phyloP scores from a whole-genome alignment of 1,140 invertebrate species.

The Dendrolimus punctatus region DNA sequence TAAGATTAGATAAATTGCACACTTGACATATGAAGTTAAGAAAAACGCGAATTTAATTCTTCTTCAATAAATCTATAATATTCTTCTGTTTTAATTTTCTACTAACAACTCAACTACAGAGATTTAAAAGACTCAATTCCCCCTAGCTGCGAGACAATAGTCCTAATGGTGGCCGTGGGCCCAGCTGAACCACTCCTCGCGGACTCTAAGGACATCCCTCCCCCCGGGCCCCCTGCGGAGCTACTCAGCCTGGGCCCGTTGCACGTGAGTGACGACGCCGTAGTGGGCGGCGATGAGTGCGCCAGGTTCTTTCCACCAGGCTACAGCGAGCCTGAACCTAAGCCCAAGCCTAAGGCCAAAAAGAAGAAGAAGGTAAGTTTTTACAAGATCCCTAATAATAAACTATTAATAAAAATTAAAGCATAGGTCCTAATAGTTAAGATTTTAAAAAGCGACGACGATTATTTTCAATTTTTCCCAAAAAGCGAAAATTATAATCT shows the following conservation, averaged over 20 bases:
- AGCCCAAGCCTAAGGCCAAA: slow-evolving; percentile 48
- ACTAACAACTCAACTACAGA: no score
- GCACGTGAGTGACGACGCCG: slow-evolving; percentile 74
- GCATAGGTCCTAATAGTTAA: no score
- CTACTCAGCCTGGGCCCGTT: slow-evolving; percentile 72
- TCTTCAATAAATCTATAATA: no score
- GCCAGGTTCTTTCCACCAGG: slow-evolving; percentile 74
- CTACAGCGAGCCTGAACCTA: slow-evolving; percentile 65
- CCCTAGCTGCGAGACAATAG: slow-evolving; percentile 74
- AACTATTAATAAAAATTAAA: no score
- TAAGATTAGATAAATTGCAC: no score
- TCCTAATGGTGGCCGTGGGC: slow-evolving; percentile 73
- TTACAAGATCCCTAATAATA: background rate
- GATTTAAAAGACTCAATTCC: background rate
- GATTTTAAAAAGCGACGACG: no score
- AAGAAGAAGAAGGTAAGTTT: slow-evolving; percentile 60
- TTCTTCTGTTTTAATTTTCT: no score
- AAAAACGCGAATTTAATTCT: no score
- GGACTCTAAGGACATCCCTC: slow-evolving; percentile 24
- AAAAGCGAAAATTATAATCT: background rate
- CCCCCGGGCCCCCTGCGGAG: slow-evolving; percentile 33
- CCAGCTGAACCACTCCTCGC: slow-evolving; percentile 58
- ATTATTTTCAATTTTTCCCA: background rate
- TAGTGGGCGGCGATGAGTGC: slow-evolving; percentile 73
- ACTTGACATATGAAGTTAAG: no score